A percentile compares a stretch with the other conserved stretches of the same genome.
Evolutionary conservation across 2,888 invertebrate species (phyloP).

Genomic region (Erpobdella octoculata): DNA sequence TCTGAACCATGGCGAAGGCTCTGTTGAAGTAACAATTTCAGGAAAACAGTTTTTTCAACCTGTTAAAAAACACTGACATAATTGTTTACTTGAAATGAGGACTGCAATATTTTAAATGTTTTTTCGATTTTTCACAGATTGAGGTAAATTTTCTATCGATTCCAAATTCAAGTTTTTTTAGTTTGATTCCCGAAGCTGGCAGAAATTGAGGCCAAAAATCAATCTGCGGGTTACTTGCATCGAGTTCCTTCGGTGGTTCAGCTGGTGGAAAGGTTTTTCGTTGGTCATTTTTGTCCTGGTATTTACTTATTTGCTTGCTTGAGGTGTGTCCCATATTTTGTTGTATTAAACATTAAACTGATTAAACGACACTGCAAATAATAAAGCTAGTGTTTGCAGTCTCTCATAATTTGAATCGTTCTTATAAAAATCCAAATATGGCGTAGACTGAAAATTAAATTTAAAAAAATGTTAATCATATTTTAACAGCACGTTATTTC

Average conservation of each 20-base stretch:
- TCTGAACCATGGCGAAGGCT: conserved; percentile 48
- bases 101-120: conserved; percentile 37
- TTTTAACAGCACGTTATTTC: no score
- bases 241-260: background rate
- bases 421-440: background rate
- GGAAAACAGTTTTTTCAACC: background rate
- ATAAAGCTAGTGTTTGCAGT: background rate
- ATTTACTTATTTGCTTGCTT: conserved; percentile 10
- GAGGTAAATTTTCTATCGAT: conserved; percentile 34
- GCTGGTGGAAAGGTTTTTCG: background rate
- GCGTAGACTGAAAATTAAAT: background rate
- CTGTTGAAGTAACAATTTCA: no score
- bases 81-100: conserved; percentile 37
- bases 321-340: conserved; percentile 21
- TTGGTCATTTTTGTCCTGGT: background rate
- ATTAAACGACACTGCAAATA: background rate
- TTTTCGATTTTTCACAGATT: conserved; percentile 33
- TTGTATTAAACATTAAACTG: background rate
- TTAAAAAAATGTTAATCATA: background rate
- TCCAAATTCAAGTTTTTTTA: conserved; percentile 30
- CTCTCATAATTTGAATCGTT: no score
- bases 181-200: conserved; percentile 25
- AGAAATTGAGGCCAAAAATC: conserved; percentile 2
- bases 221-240: background rate
- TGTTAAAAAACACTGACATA: background rate